phyloP scores from a whole-genome alignment of 2,113 vertebrate genomes.

The Callipepla squamata region DNA sequence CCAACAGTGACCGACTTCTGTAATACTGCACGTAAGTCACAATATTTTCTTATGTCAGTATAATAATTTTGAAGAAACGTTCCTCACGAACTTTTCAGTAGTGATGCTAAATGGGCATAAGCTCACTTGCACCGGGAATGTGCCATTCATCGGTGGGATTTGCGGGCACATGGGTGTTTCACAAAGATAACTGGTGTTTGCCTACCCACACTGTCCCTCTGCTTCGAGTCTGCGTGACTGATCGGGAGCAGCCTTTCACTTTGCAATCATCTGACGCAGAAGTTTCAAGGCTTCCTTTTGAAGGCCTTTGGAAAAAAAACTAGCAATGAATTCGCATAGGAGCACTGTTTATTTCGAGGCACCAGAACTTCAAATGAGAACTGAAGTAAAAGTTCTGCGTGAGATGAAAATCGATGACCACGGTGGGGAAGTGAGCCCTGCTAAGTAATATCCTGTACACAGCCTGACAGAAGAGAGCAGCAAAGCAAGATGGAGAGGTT shows the following conservation, averaged over 20 bases:
- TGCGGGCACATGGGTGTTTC: background rate
- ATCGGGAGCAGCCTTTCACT: background rate
- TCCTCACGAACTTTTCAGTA: background rate
- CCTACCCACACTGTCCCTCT: rapidly evolving
- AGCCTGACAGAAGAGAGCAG: background rate
- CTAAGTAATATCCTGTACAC: background rate
- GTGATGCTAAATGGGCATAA: background rate
- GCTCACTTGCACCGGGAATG: background rate
- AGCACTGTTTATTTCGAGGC: background rate
- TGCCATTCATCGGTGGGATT: background rate
- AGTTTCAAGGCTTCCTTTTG: background rate
- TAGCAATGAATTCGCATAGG: background rate
- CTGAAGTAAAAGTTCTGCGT: background rate
- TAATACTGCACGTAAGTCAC: background rate
- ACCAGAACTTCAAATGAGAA: background rate
- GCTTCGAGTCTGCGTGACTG: rapidly evolving
- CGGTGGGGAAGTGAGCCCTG: background rate
- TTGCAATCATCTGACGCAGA: background rate
- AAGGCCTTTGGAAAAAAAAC: background rate
- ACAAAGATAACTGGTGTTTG: background rate
- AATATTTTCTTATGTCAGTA: background rate
- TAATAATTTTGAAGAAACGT: background rate
- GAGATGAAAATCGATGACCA: background rate
- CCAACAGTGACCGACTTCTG: background rate
- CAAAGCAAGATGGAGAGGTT: background rate